Percentiles rank a stretch among this genome's conserved stretches.
Evolutionary conservation across 2,113 vertebrate genomes (phyloP).

Genomic region (Eupsittula cactorum): DNA sequence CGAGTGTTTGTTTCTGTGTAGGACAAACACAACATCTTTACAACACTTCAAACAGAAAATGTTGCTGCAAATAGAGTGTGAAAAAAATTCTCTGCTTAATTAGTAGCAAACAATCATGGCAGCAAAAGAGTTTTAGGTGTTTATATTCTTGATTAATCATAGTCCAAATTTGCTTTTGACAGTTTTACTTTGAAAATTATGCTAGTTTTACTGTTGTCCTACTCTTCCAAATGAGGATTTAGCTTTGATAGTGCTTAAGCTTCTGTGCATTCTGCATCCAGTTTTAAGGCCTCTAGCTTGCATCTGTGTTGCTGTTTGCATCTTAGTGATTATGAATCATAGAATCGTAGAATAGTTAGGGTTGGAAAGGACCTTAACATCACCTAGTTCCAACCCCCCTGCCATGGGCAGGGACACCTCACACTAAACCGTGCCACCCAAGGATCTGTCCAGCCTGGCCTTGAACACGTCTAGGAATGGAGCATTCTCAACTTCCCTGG

Average conservation of each 20-base stretch:
- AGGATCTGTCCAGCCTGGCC: too few relatives aligned
- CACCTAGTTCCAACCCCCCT: too few relatives aligned
- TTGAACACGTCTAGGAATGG: too few relatives aligned
- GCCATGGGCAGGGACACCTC: too few relatives aligned
- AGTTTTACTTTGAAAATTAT: not conserved
- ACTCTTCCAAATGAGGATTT: not conserved
- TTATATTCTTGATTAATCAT: constrained; percentile 29
- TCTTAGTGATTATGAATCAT: not conserved
- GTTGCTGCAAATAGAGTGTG: constrained; percentile 67
- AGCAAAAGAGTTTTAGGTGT: constrained; percentile 37
- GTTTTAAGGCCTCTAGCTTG: not conserved
- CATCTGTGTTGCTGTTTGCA: not conserved
- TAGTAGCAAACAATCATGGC: constrained; percentile 60
- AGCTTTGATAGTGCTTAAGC: not conserved
- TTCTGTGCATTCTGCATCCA: not conserved
- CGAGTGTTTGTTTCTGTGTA: constrained; percentile 55
- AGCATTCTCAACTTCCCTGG: too few relatives aligned
- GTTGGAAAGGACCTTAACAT: too few relatives aligned
- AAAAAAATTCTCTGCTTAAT: constrained; percentile 63
- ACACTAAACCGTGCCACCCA: too few relatives aligned
- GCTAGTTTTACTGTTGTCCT: not conserved
- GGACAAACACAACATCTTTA: constrained; percentile 54
- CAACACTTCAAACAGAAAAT: constrained; percentile 66
- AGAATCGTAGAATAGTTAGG: too few relatives aligned
- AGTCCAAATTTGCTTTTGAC: constrained; percentile 5